Base-by-base conservation (phyloP, 2,113 vertebrate species). In the Odontesthes bonariensis region DNA sequence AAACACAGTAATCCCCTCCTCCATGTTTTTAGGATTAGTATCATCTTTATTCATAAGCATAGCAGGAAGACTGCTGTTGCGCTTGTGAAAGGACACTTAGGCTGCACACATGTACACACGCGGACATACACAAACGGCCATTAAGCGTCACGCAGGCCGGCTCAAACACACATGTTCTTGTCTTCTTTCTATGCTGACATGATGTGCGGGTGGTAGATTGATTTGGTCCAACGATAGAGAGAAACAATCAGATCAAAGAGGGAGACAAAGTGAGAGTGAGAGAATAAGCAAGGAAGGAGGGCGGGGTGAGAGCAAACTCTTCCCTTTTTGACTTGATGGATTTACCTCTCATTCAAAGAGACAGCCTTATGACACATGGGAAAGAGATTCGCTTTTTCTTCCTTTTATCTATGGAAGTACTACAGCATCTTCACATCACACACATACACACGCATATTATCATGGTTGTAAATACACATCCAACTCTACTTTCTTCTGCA, bases 321-420 rank as follows among this genome's bases (percentile, higher is more conserved):
- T 83, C 54, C 74, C 83, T 16, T 89, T 38, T 86, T 88, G 73
- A 91, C 77, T 77, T 90, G 87, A 92, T 91, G 81, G 84, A 92
- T 93, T 92, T 87, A 83, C 83, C 64, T 74, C 87, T 90, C 77
- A 93, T 91, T 84, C 68, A 58, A 83, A 87, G 66, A 82, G 88
- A 88, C 82, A 79, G 82, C 79, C 76, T 84, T 75, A 75, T 84
- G 86, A 90, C 82, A 86, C 88, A 82, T 58, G 72, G 82, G 79
- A 85, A 83, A 72, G 60, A 75, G 70, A 85, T 83, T 81, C 44
- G 1, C 70, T 73, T 86, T 78, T 75, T 62, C 77, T 79, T 73
- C 55, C 79, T 83, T 90, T 92, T 88, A 89, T 91, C 79, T 75
- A 46, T 5, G 22, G 73, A 68, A 70, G 74, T 32, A 60, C 75